Evolutionary conservation across 2,888 invertebrate genomes (phyloP).

Genomic region (Euplexia lucipara): DNA sequence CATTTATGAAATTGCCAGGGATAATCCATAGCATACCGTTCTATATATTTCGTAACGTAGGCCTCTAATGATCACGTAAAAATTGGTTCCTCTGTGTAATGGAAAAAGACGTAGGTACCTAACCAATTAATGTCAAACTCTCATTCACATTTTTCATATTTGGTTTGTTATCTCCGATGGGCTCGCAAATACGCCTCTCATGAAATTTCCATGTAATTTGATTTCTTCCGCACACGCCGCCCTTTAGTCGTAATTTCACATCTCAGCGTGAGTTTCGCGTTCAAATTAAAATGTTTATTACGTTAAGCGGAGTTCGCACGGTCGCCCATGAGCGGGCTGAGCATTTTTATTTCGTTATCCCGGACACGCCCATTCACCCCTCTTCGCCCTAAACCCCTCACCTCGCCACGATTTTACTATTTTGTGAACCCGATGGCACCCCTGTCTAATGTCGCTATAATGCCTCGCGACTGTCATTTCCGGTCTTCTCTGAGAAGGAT

Average conservation of each 20-base stretch:
- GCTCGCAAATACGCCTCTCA: slow-evolving; percentile 67
- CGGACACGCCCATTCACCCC: slow-evolving; percentile 72
- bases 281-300: slow-evolving; percentile 91
- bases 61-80: background rate
- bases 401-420: slow-evolving; percentile 81
- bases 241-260: slow-evolving; percentile 86
- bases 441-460: slow-evolving; percentile 86
- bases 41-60: too few relatives aligned
- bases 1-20: background rate
- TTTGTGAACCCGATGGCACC: slow-evolving; percentile 84
- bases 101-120: background rate
- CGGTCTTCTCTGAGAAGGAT: slow-evolving; percentile 62
- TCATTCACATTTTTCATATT: slow-evolving; percentile 42
- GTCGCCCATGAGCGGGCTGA: slow-evolving; percentile 80
- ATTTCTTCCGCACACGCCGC: slow-evolving; percentile 83
- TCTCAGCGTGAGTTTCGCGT: slow-evolving; percentile 90
- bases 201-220: slow-evolving; percentile 84
- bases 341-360: slow-evolving; percentile 89
- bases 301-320: slow-evolving; percentile 89
- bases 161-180: slow-evolving; percentile 50
- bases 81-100: background rate
- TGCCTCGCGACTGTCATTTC: slow-evolving; percentile 86
- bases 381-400: slow-evolving; percentile 66
- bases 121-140: slow-evolving; percentile 31
- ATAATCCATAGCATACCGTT: too few relatives aligned